Evolutionary conservation across 2,797 vertebrate species (phyloP), one percentile per base, ranked within the genome.

Genomic region (Hippopotamyrus pictus): DNA sequence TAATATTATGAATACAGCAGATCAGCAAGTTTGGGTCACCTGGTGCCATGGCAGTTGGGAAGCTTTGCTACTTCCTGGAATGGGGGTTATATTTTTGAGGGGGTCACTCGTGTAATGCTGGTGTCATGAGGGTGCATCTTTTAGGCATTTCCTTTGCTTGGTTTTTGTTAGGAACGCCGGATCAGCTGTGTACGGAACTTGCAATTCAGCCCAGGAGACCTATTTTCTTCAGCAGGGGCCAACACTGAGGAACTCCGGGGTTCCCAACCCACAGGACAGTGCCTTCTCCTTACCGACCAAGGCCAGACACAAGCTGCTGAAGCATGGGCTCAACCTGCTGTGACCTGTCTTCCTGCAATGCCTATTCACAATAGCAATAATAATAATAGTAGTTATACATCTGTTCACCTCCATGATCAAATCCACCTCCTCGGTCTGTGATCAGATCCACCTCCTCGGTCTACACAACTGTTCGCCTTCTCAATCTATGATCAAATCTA

Each of bases 291-390:
- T 99, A 69, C 96, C 97, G 0, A 92, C 94, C 95, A 98, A 96
- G 92, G 97, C 98, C 91, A 97, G 95, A 54, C 97, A 98, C 93
- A 96, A 97, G 90, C 95, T 99, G 73, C 96, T 99, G 86, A 99
- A 98, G 94, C 98, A 99, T 0, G 97, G 98, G 0, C 96, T 99
- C 37, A 99, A 98, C 95, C 92, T 99, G 87, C 96, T 99, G 1
- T 98, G 95, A 97, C 0, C 19, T 0, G 17, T 48, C 44, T 22
- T 5, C 48, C n/a, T 22, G 48, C 82, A 82, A 11, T 19, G 41
- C 41, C 76, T 46, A n/a, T 82, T 82, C 76, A 22, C 8, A 73
- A 17, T 37, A 37, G 69, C 69, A 73, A 33, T 73, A 73, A 73
- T 65, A 65, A 65, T 73, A 69, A 12, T 29, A 69, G 59, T 22